Evolutionary conservation across 2,797 vertebrate species (phyloP).

Genomic region (Tangara arthus): DNA sequence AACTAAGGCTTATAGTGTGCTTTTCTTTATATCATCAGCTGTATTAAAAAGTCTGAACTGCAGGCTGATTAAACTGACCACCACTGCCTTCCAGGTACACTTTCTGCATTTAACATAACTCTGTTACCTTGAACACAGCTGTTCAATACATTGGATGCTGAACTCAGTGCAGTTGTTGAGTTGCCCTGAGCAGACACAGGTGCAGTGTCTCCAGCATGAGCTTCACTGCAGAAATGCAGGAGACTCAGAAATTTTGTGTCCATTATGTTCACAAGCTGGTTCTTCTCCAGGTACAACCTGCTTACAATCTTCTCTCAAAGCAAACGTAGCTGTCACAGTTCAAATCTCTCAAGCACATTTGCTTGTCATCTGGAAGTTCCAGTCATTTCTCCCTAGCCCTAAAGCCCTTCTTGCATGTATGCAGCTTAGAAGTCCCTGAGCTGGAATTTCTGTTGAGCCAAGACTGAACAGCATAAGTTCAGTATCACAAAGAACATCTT

Average conservation of each 20-base stretch:
- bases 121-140: background rate
- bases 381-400: background rate
- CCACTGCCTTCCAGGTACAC: background rate
- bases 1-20: background rate
- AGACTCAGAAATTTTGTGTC: background rate
- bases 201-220: background rate
- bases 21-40: background rate
- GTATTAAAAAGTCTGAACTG: background rate
- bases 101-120: background rate
- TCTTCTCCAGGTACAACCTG: background rate
- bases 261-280: background rate
- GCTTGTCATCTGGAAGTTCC: background rate
- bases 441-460: background rate
- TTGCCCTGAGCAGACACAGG: background rate
- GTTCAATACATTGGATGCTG: background rate
- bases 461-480: background rate
- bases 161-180: background rate
- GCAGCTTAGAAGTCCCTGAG: background rate
- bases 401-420: background rate
- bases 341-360: background rate
- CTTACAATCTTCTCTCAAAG: background rate
- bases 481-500: background rate
- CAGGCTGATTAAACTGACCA: background rate
- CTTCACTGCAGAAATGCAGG: background rate
- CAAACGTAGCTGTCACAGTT: background rate